phyloP scores from a whole-genome alignment of 2,797 vertebrate species.

The Urophycis tenuis region DNA sequence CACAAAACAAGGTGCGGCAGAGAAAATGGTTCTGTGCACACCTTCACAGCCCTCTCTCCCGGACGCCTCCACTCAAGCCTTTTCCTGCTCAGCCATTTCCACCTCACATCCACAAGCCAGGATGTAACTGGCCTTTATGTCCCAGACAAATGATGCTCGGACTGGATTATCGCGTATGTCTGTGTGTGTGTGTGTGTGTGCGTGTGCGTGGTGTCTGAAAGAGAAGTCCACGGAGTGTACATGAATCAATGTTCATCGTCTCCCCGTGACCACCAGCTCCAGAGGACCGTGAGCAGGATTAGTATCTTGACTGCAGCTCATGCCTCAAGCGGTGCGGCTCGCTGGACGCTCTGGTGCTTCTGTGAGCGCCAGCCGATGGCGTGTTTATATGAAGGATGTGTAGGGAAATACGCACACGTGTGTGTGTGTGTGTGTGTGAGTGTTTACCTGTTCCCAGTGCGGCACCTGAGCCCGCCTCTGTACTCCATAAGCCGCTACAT shows the following conservation, averaged over 20 bases:
- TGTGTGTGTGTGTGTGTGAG: conserved; percentile 2
- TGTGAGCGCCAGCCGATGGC: not conserved
- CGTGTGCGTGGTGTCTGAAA: not conserved
- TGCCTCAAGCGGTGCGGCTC: conserved; percentile 8
- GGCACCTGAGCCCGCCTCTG: conserved; percentile 50
- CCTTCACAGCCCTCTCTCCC: conserved; percentile 26
- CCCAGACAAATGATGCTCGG: conserved; percentile 21
- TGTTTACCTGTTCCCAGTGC: conserved; percentile 43
- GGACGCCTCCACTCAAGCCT: conserved; percentile 26
- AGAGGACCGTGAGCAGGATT: not conserved
- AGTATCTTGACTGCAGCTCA: conserved; percentile 8
- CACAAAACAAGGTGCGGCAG: conserved; percentile 11
- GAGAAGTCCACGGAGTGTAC: not conserved
- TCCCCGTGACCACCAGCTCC: no score
- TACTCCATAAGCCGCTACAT: conserved; percentile 51
- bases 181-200: not conserved
- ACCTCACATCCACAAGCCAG: conserved; percentile 26
- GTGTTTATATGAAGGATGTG: not conserved
- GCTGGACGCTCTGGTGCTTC: conserved; percentile 15
- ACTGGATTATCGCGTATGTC: conserved; percentile 11
- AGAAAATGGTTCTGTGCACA: not conserved
- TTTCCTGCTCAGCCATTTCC: conserved; percentile 30
- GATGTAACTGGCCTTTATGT: conserved; percentile 17
- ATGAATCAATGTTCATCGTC: no score
- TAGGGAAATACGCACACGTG: not conserved